A percentile compares a stretch with the other conserved stretches of the same genome.
These are phyloP conservation scores for Onchidella celtica DNA, from an alignment of 2,888 invertebrate species.

Conservation along the genomic window DNA sequence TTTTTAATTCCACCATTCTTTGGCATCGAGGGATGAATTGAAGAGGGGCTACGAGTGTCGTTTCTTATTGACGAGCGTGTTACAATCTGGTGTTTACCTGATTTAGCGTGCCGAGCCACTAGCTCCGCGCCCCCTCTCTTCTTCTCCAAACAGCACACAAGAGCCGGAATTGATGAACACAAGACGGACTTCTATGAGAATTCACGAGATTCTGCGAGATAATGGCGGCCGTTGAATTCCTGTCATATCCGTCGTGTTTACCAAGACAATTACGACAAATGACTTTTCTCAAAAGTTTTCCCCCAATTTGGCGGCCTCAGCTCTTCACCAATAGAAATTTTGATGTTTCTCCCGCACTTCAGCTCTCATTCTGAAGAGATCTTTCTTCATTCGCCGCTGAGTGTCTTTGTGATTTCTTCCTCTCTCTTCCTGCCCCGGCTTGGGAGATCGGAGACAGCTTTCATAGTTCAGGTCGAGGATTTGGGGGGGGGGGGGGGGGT, in stretches of 20 bases:
- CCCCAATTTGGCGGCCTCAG: conserved; percentile 47
- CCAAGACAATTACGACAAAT: conserved; percentile 56
- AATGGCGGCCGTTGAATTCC: conserved; percentile 50
- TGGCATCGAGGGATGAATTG: conserved; percentile 10
- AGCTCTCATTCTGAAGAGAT: neutral
- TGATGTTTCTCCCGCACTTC: neutral
- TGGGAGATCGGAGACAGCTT: neutral
- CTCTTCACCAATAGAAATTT: neutral
- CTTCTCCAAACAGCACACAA: conserved; percentile 53
- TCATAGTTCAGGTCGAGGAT: neutral
- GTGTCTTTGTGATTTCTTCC: neutral
- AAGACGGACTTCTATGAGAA: conserved; percentile 41
- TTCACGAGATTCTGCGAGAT: conserved; percentile 41
- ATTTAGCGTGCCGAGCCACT: conserved; percentile 55
- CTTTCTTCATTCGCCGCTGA: conserved; percentile 30
- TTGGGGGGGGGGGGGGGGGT: neutral
- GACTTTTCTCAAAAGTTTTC: conserved; percentile 50
- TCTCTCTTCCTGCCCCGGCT: neutral
- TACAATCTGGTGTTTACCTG: conserved; percentile 38
- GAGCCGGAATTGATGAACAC: conserved; percentile 51
- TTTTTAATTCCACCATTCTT: conserved; percentile 25
- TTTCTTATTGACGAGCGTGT: conserved; percentile 40
- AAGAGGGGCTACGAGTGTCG: conserved; percentile 22
- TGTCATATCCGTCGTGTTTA: conserved; percentile 54
- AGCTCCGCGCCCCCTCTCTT: conserved; percentile 47